Evolutionary conservation across 2,888 invertebrate genomes (phyloP), one percentile per base, ranked within the genome.

Genomic region (Fragum sueziense): DNA sequence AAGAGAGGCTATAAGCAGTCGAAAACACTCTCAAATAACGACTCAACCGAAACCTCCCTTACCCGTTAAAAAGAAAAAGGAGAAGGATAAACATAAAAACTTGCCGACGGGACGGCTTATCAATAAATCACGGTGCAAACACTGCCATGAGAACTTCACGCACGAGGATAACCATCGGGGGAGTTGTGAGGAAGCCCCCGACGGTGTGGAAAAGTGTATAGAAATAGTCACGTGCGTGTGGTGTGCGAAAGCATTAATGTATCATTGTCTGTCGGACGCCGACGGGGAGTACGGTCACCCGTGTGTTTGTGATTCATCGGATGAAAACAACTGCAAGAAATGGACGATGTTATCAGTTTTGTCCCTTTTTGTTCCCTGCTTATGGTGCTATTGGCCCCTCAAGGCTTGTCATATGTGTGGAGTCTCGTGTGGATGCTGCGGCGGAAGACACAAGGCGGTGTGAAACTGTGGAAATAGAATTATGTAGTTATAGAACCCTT

Each of bases 371-470:
- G 96, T 98, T 91, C 98, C 98, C 87, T 98, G 98, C 94, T 95
- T 99, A 90, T 98, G 98, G 95, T 97, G 97, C 94, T 98, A 98
- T 94, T 95, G 96, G 89, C 97, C 97, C 79, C 95, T 98, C 84
- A 96, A 96, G 89, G 96, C 96, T 88, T 96, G 96, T 91, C 97
- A 98, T 94, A 95, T 95, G 94, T 96, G 97, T 90, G 97, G 97
- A 70, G 95, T 96, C 82, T 95, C 95, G 72, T 97, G 97, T 91
- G 96, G 96, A 79, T 93, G 96, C 76, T 97, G 97, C 89, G 98
- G 97, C 74, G 97, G 97, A 7, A 95, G 95, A 87, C 98, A 98
- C 90, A 92, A 93, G 86, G 90, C 91, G 65, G 87, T 85, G 27
- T 85, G 81, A 82, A 22, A 47, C 47, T n/a, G 17, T n/a, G n/a